Conservation (phyloP, 2,888 invertebrate genomes). For the Pachymerium ferrugineum region DNA sequence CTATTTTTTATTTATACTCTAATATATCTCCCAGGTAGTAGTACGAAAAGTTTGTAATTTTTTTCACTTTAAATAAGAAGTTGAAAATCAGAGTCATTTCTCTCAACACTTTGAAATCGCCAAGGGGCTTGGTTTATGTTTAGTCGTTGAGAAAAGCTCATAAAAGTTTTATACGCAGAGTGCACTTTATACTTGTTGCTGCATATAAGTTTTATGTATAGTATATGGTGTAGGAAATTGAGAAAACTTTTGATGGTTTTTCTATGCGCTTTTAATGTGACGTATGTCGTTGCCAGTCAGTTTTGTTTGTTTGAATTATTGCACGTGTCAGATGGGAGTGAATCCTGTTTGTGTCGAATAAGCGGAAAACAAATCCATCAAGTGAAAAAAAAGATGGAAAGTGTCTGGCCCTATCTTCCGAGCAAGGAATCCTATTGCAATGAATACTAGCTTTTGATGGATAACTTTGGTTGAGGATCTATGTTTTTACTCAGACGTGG, state of each 20-base stretch:
- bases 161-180: conserved; percentile 23
- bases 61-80: neutral
- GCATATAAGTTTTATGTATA: conserved; percentile 6
- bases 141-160: conserved; percentile 22
- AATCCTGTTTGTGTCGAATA: conserved; percentile 24
- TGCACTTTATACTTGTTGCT: conserved; percentile 25
- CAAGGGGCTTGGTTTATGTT: conserved; percentile 10
- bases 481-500: conserved; percentile 14
- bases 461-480: conserved; percentile 24
- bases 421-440: neutral
- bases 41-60: neutral
- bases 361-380: conserved; percentile 27
- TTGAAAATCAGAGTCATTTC: neutral
- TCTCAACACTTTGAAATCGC: conserved; percentile 16
- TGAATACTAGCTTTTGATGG: conserved; percentile 27
- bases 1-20: neutral
- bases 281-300: conserved; percentile 1
- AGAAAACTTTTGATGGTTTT: conserved; percentile 17
- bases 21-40: no score
- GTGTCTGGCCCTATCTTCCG: neutral
- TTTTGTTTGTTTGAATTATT: conserved; percentile 20
- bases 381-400: conserved; percentile 20
- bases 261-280: conserved; percentile 22
- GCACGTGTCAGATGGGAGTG: neutral
- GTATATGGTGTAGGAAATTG: neutral